Percentiles rank a stretch among this genome's conserved stretches.
Conservation (phyloP, 2,113 vertebrate species). For the Equus przewalskii region DNA sequence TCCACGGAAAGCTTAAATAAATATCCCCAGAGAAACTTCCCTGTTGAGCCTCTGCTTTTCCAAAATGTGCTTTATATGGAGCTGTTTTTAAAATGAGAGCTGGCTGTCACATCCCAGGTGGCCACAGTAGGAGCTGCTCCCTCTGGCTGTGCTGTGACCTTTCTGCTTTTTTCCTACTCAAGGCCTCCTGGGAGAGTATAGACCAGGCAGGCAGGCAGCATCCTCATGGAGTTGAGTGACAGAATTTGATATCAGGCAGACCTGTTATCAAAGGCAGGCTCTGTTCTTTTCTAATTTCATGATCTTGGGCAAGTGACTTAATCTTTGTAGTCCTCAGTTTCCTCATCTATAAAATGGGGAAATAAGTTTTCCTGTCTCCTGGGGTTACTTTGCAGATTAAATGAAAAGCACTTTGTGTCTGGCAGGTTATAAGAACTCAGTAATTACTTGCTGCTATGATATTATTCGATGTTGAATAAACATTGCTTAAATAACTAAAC, state of each 20-base stretch:
- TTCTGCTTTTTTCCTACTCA: background rate
- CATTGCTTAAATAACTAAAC: constrained; percentile 11
- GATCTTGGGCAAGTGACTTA: constrained; percentile 19
- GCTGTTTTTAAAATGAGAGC: background rate
- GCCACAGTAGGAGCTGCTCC: background rate
- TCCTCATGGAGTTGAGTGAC: background rate
- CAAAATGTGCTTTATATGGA: constrained; percentile 32
- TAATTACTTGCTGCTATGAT: background rate
- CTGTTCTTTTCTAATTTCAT: background rate
- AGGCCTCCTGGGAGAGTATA: background rate
- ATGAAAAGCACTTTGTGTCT: constrained; percentile 3
- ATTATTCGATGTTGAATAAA: constrained; percentile 1
- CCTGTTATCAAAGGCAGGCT: background rate
- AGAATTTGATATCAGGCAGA: background rate
- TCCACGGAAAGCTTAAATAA: background rate
- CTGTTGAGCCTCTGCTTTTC: background rate
- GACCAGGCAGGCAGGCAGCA: background rate
- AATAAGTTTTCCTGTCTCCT: background rate
- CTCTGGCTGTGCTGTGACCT: constrained; percentile 1
- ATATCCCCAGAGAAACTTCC: constrained; percentile 8
- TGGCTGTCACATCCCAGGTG: background rate
- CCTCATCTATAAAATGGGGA: background rate
- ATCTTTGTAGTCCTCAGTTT: constrained; percentile 30
- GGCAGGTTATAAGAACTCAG: background rate
- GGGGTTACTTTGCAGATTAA: background rate